Conservation (phyloP, 2,888 invertebrate species). For the Dendrolimus pini region DNA sequence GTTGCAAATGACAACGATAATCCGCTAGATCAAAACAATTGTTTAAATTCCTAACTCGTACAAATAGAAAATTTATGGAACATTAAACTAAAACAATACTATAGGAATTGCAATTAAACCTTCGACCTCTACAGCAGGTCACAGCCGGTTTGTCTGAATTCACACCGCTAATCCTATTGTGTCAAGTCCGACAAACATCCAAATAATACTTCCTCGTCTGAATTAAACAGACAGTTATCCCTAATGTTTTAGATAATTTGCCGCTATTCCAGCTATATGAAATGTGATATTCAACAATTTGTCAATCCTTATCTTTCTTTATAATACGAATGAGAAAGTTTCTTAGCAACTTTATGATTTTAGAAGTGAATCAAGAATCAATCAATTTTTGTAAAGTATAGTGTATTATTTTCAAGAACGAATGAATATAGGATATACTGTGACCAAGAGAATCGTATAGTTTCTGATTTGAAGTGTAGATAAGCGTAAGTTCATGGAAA, state of each 20-base stretch:
- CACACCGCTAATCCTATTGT: not conserved
- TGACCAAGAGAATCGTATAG: too few species aligned
- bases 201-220: not conserved
- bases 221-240: not conserved
- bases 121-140: not conserved
- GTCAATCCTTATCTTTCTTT: too few species aligned
- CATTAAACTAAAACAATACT: not conserved
- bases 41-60: not conserved
- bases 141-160: conserved; percentile 7
- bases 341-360: too few species aligned
- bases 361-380: too few species aligned
- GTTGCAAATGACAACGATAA: not conserved
- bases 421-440: too few species aligned
- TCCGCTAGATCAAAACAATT: not conserved
- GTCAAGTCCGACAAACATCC: not conserved
- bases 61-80: not conserved
- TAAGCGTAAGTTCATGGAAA: too few species aligned
- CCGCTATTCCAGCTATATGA: too few species aligned
- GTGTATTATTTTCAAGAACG: too few species aligned
- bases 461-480: too few species aligned
- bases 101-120: not conserved
- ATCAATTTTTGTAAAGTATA: too few species aligned
- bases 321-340: too few species aligned
- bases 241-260: not conserved
- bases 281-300: too few species aligned